Evolutionary conservation across 2,888 invertebrate species (phyloP), one percentile per base, ranked within the genome.

Genomic region (Drosophila sordidapex): DNA sequence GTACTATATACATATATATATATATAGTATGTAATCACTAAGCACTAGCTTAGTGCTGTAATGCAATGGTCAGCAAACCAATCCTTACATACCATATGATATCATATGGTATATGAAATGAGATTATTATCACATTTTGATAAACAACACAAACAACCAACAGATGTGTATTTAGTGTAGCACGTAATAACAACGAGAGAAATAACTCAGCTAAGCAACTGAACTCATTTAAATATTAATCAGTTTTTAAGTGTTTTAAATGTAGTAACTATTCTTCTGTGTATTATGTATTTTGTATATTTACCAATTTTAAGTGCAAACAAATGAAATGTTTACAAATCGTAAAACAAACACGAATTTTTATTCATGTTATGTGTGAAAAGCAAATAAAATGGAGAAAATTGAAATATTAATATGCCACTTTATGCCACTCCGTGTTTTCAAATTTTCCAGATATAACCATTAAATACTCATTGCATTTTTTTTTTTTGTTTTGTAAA

Each of bases 111-210:
- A 33, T 29, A 25, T n/a, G 43, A 49, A 40, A 51, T 94, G 79
- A 95, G 95, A n/a, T 93, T 72, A 77, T 70, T 38, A 58, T 64
- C 27, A 40, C 36, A 36, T 54, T 43, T 43, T 27, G 91, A 80
- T 21, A 18, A 53, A 8, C n/a, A 27, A 63, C 21, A 21, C 21
- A 18, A 15, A 36, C 36, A 13, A 53, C 25, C 21, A 27, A 64
- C 10, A 25, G 13, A 25, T 25, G 27, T 56, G 36, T 38, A 27
- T 48, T 48, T 27, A 21, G 46, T 46, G 49, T 49, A 49, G 18
- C n/a, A 36, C 18, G 18, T 53, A 57, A 25, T 33, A 40, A 69
- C 54, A 70, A 56, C 70, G 70, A 70, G 51, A 27, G 18, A 38
- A 62, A 70, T 70, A 65, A 69, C 70, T 69, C 59, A 56, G 58